Percentiles rank a stretch among this genome's conserved stretches.
phyloP scores from a whole-genome alignment of 2,113 vertebrate genomes.

The Channa argus region DNA sequence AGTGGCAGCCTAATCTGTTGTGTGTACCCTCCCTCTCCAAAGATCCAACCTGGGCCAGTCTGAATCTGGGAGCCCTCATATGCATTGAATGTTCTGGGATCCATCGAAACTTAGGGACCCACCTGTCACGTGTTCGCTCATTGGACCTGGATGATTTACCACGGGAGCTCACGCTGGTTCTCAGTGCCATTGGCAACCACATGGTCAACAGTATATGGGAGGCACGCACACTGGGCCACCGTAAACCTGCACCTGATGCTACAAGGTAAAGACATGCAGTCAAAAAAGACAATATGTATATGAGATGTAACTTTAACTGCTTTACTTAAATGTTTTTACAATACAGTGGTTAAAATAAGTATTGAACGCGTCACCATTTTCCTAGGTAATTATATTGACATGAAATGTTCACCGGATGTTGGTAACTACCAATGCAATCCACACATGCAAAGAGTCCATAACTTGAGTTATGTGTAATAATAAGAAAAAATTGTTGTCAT shows the following conservation, averaged over 20 bases:
- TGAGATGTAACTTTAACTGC: not conserved
- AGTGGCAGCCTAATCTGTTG: not conserved
- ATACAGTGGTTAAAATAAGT: too few relatives aligned
- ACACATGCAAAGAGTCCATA: too few relatives aligned
- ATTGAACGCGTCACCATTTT: too few relatives aligned
- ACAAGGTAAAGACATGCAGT: constrained; percentile 52
- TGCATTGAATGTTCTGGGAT: constrained; percentile 81
- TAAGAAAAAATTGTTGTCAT: not conserved
- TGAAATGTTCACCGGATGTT: too few relatives aligned
- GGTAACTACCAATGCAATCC: too few relatives aligned
- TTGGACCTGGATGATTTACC: constrained; percentile 78
- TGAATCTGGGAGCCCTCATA: constrained; percentile 79
- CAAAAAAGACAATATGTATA: too few relatives aligned
- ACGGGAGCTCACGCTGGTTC: constrained; percentile 75
- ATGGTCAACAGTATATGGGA: constrained; percentile 80
- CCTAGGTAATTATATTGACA: too few relatives aligned
- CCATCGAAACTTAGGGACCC: constrained; percentile 80
- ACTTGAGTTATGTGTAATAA: too few relatives aligned
- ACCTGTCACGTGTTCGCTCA: constrained; percentile 76
- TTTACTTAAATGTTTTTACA: too few relatives aligned
- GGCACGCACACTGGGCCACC: constrained; percentile 66
- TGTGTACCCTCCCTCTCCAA: not conserved
- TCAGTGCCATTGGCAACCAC: constrained; percentile 78
- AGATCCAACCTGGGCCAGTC: constrained; percentile 81
- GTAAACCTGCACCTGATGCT: constrained; percentile 74